Evolutionary conservation across 2,113 vertebrate species (phyloP).

Genomic region (Mohoua ochrocephala): DNA sequence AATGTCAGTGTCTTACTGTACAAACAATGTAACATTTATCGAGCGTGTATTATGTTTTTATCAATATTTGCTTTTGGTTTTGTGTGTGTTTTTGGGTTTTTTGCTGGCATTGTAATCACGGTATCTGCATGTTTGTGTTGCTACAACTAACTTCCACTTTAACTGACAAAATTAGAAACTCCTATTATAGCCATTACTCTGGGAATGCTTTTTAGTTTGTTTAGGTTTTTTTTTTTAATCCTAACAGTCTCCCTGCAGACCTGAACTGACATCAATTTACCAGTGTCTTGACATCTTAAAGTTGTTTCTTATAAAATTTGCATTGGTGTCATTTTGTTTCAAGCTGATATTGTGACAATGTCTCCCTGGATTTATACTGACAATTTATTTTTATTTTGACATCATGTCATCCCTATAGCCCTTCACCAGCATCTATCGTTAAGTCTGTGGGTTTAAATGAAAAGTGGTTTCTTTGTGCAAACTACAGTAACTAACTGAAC

Average conservation of each 20-base stretch:
- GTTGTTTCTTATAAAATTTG: constrained; percentile 59
- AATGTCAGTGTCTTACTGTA: neutral
- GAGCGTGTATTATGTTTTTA: neutral
- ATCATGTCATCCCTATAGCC: constrained; percentile 14
- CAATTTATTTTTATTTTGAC: constrained; percentile 57
- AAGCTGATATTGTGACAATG: constrained; percentile 39
- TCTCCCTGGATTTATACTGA: constrained; percentile 50
- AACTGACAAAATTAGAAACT: neutral
- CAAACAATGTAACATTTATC: neutral
- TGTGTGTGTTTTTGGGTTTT: rapidly evolving
- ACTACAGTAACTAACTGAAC: neutral
- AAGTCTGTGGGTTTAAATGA: constrained; percentile 15
- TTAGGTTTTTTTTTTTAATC: constrained; percentile 34
- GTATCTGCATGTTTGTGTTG: neutral
- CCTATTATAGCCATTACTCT: neutral
- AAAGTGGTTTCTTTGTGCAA: neutral
- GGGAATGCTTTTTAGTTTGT: constrained; percentile 20
- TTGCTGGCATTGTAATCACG: neutral
- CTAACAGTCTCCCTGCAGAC: constrained; percentile 31
- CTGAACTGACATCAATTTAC: constrained; percentile 59
- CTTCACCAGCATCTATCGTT: neutral
- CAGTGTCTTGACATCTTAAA: constrained; percentile 60
- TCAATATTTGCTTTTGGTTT: neutral
- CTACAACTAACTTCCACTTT: neutral
- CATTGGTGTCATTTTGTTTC: constrained; percentile 60